Conservation (phyloP, 2,888 invertebrate genomes). For the Andrena camellia region DNA sequence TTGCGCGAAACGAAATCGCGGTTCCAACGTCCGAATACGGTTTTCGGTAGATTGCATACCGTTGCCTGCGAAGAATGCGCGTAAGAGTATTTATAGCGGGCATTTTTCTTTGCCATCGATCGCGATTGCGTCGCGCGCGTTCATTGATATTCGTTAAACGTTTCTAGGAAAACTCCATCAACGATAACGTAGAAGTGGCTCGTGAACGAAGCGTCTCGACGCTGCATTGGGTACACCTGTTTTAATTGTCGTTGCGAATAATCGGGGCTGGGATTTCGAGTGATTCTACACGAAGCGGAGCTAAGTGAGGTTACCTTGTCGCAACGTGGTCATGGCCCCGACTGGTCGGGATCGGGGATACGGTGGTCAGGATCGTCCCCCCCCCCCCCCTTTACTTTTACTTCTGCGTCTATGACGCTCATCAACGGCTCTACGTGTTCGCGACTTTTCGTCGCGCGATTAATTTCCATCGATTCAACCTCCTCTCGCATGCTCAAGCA, state of each 20-base stretch:
- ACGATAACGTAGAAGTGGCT: not conserved
- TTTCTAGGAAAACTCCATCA: not conserved
- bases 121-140: not conserved
- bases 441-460: not conserved
- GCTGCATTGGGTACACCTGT: not conserved
- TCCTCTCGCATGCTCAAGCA: not conserved
- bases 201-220: too few species aligned
- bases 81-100: too few species aligned
- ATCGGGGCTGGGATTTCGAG: conserved; percentile 42
- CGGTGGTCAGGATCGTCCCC: conserved; percentile 79
- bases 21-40: not conserved
- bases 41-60: not conserved
- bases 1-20: conserved; percentile 51
- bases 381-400: conserved; percentile 70
- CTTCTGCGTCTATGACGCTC: conserved; percentile 45
- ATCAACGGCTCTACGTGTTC: conserved; percentile 20
- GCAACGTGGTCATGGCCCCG: conserved; percentile 84
- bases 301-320: conserved; percentile 80
- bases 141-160: not conserved
- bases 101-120: too few species aligned
- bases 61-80: too few species aligned
- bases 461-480: not conserved
- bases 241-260: conserved; percentile 14
- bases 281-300: conserved; percentile 49
- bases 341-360: conserved; percentile 63